Conservation (phyloP, 1,140 invertebrate genomes). For the Drosophila nigrodunni region DNA sequence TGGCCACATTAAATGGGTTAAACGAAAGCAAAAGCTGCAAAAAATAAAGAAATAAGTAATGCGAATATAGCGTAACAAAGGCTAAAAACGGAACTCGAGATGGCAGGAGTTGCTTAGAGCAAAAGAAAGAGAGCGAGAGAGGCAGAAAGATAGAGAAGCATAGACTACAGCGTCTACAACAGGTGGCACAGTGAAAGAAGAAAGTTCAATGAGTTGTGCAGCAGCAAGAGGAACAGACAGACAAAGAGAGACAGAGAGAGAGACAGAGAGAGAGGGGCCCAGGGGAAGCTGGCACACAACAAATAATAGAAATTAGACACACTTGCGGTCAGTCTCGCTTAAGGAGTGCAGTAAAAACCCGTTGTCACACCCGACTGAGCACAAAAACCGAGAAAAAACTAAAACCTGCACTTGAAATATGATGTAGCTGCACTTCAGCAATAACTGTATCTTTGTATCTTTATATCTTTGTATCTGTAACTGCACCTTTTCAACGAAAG, state of each 20-base stretch:
- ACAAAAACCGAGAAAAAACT: neutral
- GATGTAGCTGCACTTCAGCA: slow-evolving; percentile 19
- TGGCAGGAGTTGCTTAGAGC: neutral
- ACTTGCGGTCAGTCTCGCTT: slow-evolving; percentile 67
- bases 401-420: slow-evolving; percentile 46
- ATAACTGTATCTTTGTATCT: slow-evolving; percentile 12
- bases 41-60: slow-evolving; percentile 36
- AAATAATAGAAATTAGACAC: slow-evolving; percentile 78
- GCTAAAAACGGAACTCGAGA: slow-evolving; percentile 44
- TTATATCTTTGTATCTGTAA: neutral
- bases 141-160: neutral
- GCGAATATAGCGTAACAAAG: slow-evolving; percentile 70
- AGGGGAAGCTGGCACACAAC: slow-evolving; percentile 11
- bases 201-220: slow-evolving; percentile 65
- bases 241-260: slow-evolving; percentile 1
- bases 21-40: slow-evolving; percentile 75
- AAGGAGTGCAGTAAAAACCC: slow-evolving; percentile 48
- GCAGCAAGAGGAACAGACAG: slow-evolving; percentile 2
- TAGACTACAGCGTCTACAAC: slow-evolving; percentile 16
- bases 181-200: slow-evolving; percentile 79
- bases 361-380: slow-evolving; percentile 64
- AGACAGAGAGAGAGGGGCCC: neutral
- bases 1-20: slow-evolving; percentile 75
- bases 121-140: neutral
- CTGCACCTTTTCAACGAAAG: slow-evolving; percentile 59